Evolutionary conservation across 2,888 invertebrate genomes (phyloP).

Genomic region (Desoria tigrina): DNA sequence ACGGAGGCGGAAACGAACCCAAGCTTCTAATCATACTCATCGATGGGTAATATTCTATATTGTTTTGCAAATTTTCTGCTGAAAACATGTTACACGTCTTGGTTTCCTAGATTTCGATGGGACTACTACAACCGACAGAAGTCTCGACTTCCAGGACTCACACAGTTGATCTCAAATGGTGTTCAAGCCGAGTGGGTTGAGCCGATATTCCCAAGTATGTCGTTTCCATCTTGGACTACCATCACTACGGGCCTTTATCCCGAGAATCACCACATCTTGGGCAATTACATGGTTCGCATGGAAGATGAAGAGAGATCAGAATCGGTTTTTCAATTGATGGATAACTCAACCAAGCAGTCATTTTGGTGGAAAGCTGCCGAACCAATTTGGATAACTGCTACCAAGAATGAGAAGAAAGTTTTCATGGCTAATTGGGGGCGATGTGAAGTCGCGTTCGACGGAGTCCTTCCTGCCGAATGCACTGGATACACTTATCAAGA

Average conservation of each 20-base stretch:
- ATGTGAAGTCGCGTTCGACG: slow-evolving; percentile 54
- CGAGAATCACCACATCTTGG: slow-evolving; percentile 56
- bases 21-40: slow-evolving; percentile 42
- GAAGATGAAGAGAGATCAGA: slow-evolving; percentile 45
- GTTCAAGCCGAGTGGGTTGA: slow-evolving; percentile 53
- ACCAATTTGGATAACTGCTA: slow-evolving; percentile 56
- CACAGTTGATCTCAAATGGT: slow-evolving; percentile 52
- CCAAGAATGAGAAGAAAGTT: slow-evolving; percentile 51
- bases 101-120: slow-evolving; percentile 53
- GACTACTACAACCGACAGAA: slow-evolving; percentile 52
- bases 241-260: slow-evolving; percentile 54
- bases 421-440: slow-evolving; percentile 51
- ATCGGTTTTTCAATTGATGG: slow-evolving; percentile 32
- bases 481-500: slow-evolving; percentile 42
- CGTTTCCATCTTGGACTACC: slow-evolving; percentile 55
- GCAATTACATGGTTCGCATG: slow-evolving; percentile 56
- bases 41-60: slow-evolving; percentile 38
- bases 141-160: slow-evolving; percentile 47
- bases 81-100: too few relatives aligned
- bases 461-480: slow-evolving; percentile 43
- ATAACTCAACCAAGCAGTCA: slow-evolving; percentile 36
- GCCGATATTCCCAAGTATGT: slow-evolving; percentile 55
- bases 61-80: too few relatives aligned
- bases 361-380: slow-evolving; percentile 53
- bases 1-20: too few relatives aligned